These are phyloP conservation scores for Bombus confusus DNA, from an alignment of 1,140 invertebrate species.

Conservation along the genomic window DNA sequence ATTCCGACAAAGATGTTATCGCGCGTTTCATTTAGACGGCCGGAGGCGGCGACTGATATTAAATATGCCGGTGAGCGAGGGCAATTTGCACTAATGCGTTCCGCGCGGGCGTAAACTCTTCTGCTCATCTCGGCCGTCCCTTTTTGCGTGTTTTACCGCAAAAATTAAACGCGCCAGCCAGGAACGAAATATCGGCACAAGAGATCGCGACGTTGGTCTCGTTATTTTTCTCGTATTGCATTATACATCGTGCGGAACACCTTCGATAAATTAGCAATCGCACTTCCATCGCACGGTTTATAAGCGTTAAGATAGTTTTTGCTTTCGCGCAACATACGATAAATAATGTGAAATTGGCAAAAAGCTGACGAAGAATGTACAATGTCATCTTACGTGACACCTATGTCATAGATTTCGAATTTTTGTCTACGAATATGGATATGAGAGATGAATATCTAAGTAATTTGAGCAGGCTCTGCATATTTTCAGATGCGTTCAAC, in stretches of 20 bases:
- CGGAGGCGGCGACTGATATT: conserved; percentile 1
- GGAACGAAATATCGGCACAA: neutral
- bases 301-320: no score
- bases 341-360: no score
- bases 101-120: neutral
- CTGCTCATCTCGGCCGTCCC: neutral
- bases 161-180: neutral
- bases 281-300: no score
- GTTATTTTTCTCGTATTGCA: neutral
- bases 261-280: no score
- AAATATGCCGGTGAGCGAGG: conserved; percentile 1
- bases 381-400: no score
- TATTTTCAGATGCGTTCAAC: no score
- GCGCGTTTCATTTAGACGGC: neutral
- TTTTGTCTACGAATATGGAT: no score
- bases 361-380: no score
- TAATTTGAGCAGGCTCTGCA: no score
- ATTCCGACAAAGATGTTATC: conserved; percentile 25
- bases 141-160: neutral
- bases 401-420: no score
- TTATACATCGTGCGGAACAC: neutral
- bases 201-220: neutral
- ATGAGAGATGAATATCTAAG: no score
- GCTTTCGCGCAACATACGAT: no score
- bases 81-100: conserved; percentile 22